Conservation (phyloP, 2,797 vertebrate species). For the Tarsius wallacei region DNA sequence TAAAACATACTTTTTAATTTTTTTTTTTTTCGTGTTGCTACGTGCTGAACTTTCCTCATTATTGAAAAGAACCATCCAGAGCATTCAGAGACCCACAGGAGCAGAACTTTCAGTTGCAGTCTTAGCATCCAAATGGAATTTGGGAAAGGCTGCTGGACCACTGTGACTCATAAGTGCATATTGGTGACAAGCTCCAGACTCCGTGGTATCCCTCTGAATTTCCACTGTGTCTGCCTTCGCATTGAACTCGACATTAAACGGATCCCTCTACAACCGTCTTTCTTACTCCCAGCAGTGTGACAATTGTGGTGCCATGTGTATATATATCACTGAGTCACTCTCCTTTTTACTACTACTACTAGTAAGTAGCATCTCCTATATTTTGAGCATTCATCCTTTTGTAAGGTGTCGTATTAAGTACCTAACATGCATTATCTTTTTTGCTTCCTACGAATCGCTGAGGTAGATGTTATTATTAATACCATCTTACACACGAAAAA, state of each 20-base stretch:
- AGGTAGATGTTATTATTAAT: background rate
- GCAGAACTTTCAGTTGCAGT: background rate
- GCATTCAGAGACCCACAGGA: background rate
- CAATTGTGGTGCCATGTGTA: background rate
- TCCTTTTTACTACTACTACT: background rate
- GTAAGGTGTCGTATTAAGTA: background rate
- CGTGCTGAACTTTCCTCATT: background rate
- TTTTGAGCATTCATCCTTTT: background rate
- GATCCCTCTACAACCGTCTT: background rate
- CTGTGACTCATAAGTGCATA: background rate
- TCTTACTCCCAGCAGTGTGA: background rate
- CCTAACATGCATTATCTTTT: background rate
- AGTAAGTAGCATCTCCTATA: background rate
- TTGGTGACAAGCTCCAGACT: background rate
- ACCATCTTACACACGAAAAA: background rate
- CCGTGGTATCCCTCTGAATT: background rate
- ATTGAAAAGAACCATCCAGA: background rate
- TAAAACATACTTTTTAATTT: background rate
- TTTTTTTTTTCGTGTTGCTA: background rate
- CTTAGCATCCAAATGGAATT: background rate
- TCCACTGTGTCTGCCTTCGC: background rate
- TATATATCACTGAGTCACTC: background rate
- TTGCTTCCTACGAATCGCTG: background rate
- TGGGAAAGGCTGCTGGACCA: background rate
- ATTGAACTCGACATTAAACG: background rate